These are phyloP conservation scores for Erpornis zantholeuca DNA, from an alignment of 2,113 vertebrate species.

Conservation along the genomic window DNA sequence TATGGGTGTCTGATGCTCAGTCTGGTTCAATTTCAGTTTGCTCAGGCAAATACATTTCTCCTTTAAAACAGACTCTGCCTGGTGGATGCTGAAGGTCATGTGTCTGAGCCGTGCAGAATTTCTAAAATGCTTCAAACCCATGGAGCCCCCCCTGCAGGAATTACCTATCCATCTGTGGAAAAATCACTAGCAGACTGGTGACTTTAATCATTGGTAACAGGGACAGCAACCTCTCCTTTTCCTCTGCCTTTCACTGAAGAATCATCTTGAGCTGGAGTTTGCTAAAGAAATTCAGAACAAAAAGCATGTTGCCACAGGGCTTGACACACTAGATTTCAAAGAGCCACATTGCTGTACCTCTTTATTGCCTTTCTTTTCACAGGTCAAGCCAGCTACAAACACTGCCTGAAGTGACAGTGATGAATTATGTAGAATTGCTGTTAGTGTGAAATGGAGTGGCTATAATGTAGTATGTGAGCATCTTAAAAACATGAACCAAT, in stretches of 20 bases:
- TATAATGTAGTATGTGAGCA: constrained; percentile 59
- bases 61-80: neutral
- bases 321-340: constrained; percentile 17
- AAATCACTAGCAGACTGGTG: neutral
- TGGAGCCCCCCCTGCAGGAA: neutral
- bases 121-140: neutral
- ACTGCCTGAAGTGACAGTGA: constrained; percentile 54
- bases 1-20: neutral
- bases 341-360: neutral
- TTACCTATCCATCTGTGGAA: neutral
- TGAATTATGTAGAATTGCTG: constrained; percentile 40
- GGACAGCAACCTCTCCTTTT: neutral
- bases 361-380: constrained; percentile 40
- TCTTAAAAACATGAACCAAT: constrained; percentile 56
- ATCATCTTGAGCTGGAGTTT: neutral
- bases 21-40: neutral
- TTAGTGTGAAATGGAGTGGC: constrained; percentile 56
- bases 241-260: neutral
- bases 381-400: constrained; percentile 38
- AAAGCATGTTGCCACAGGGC: neutral
- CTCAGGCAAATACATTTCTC: neutral
- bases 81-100: neutral
- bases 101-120: neutral
- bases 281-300: neutral
- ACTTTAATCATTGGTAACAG: neutral